These are phyloP conservation scores for Amphiprion percula DNA, from an alignment of 2,113 vertebrate genomes.

Conservation along the genomic window DNA sequence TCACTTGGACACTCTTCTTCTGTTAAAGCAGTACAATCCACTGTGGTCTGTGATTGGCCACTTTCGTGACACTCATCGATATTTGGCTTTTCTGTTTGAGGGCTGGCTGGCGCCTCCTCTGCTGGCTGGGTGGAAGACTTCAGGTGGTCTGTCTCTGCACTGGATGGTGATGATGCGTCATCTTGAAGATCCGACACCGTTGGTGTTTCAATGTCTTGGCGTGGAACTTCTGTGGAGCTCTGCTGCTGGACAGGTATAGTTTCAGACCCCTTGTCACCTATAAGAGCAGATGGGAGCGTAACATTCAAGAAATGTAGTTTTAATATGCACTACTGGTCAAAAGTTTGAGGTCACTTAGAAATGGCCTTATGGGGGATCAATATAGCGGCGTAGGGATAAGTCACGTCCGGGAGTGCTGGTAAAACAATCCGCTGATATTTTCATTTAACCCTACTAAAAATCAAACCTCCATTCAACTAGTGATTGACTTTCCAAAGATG, in stretches of 20 bases:
- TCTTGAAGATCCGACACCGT: not conserved
- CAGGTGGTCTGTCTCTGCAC: not conserved
- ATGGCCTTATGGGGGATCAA: too few relatives aligned
- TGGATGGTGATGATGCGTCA: not conserved
- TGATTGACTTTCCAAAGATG: too few relatives aligned
- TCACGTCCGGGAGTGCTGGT: too few relatives aligned
- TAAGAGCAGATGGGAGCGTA: not conserved
- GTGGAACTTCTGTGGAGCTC: constrained; percentile 7
- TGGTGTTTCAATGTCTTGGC: constrained; percentile 7
- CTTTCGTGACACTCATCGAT: constrained; percentile 6
- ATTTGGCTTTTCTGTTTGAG: constrained; percentile 11
- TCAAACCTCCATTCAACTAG: too few relatives aligned
- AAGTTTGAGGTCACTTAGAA: too few relatives aligned
- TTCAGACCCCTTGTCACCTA: constrained; percentile 30
- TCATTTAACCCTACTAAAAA: too few relatives aligned
- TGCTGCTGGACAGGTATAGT: not conserved
- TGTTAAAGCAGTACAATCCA: not conserved
- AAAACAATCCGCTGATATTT: too few relatives aligned
- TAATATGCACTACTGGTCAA: too few relatives aligned
- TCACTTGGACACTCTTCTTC: constrained; percentile 19
- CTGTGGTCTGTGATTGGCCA: constrained; percentile 1
- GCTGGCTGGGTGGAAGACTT: not conserved
- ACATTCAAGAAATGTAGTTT: not conserved
- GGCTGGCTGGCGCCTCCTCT: constrained; percentile 16
- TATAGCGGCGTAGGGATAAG: too few relatives aligned